Evolutionary conservation across 1,140 invertebrate species (phyloP), one percentile per base, ranked within the genome.

Genomic region (Bombus cullumanus): DNA sequence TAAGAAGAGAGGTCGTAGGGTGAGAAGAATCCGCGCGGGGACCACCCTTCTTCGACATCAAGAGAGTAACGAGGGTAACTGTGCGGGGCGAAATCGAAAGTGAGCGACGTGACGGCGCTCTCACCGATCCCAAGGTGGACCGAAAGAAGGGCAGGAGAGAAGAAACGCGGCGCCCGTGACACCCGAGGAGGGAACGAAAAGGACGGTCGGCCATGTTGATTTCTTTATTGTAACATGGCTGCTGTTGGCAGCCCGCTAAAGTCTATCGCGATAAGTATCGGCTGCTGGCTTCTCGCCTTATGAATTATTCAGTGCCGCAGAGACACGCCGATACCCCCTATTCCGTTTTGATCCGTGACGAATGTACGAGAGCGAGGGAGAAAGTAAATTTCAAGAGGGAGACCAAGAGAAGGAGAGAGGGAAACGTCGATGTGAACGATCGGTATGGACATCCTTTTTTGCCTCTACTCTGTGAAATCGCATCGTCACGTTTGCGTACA

Each of bases 171-270:
- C 37, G 62, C 31, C 57, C 57, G 34, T 59, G 37, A 57, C 37
- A 64, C 31, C 22, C 75, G 39, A 62, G 66, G 83, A 85, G 83
- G 69, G 82, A 62, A 78, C 81, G 64, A 39, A 64, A 57, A 71
- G 69, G 74, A 84, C 81, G 81, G 88, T 88, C 92, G 89, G 93
- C 93, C 93, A 93, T 93, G 92, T 92, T 93, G 91, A 93, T 93
- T 93, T 93, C 93, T 93, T 93, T 92, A 93, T 93, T 92, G 91
- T 92, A 94, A 92, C 92, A 94, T 94, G 94, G 94, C 94, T 94
- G 94, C 93, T 94, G 93, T 92, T 94, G 93, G 94, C 94, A 94
- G 94, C 90, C 92, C 92, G 89, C 91, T 92, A 92, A 92, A 93
- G 89, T 94, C 91, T 91, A 90, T 92, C 87, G 92, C 92, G 88